Evolutionary conservation across 2,797 vertebrate species (phyloP), one percentile per base, ranked within the genome.

Genomic region (Myotis daubentonii): DNA sequence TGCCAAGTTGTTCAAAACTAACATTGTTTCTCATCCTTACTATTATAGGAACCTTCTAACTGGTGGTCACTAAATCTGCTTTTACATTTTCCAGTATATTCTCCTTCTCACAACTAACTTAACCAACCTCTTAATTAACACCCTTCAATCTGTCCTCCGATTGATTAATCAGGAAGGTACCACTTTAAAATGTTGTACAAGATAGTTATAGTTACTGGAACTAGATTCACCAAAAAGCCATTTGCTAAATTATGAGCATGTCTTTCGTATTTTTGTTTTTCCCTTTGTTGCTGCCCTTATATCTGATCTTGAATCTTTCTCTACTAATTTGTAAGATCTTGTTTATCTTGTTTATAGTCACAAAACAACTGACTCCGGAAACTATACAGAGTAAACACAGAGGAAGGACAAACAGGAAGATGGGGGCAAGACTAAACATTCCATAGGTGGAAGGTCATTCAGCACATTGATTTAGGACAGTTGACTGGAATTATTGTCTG

Each of bases 111-210:
- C 28, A 84, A 9, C 8, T 57, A 30, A 20, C 1, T 6, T 74
- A 22, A 30, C 0, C 2, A 38, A 22, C 0, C 0, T 20, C 15
- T 2, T 41, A 76, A 13, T 3, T 33, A 76, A 7, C 0, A 85
- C 2, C 0, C 7, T 85, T 44, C 30, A 16, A 57, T 57, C 19
- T 5, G 13, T 0, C 8, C 3, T 74, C n/a, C 3, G 9, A 6
- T 25, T 49, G 6, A 30, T 75, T 76, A 25, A 53, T 16, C 44
- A 66, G 13, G 51, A 76, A 36, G 38, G 55, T 36, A 41, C n/a
- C 4, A 36, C 2, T 15, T 44, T 51, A 82, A 23, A 0, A 62
- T 71, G 9, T 1, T 84, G 0, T 41, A 49, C 5, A n/a, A 47
- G 15, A 13, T 4, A 12, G 4, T 47, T 85, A 19, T 44, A 30